Evolutionary conservation across 1,140 invertebrate species (phyloP).

Genomic region (Ctenoplectra terminalis): DNA sequence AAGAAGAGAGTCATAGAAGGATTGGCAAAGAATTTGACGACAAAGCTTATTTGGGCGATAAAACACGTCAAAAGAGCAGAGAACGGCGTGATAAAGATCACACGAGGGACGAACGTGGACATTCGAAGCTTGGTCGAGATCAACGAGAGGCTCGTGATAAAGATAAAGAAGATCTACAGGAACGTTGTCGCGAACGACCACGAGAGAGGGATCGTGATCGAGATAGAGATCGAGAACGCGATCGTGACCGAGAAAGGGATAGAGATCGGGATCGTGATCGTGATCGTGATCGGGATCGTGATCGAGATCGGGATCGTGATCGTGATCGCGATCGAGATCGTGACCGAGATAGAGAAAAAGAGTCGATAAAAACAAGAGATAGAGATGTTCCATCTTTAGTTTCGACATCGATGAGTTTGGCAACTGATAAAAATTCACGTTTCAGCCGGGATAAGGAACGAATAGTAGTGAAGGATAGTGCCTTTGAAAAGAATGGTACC

Average conservation of each 20-base stretch:
- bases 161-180: conserved; percentile 78
- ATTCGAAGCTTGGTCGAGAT: conserved; percentile 74
- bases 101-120: conserved; percentile 71
- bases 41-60: conserved; percentile 67
- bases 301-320: conserved; percentile 55
- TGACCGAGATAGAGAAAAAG: conserved; percentile 66
- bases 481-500: conserved; percentile 66
- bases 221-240: conserved; percentile 59
- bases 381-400: conserved; percentile 56
- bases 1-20: conserved; percentile 75
- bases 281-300: conserved; percentile 62
- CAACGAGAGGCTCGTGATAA: conserved; percentile 77
- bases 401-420: conserved; percentile 45
- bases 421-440: conserved; percentile 68
- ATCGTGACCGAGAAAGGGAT: conserved; percentile 60
- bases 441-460: conserved; percentile 76
- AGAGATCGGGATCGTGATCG: conserved; percentile 64
- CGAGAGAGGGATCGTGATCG: conserved; percentile 67
- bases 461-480: conserved; percentile 63
- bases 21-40: conserved; percentile 71
- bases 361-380: conserved; percentile 58
- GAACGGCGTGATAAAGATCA: conserved; percentile 79
- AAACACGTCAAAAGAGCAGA: conserved; percentile 73
- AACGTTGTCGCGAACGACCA: conserved; percentile 73
- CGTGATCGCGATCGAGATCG: conserved; percentile 59